Evolutionary conservation across 2,888 invertebrate genomes (phyloP), one percentile per base, ranked within the genome.

Genomic region (Cephonodes hylas): DNA sequence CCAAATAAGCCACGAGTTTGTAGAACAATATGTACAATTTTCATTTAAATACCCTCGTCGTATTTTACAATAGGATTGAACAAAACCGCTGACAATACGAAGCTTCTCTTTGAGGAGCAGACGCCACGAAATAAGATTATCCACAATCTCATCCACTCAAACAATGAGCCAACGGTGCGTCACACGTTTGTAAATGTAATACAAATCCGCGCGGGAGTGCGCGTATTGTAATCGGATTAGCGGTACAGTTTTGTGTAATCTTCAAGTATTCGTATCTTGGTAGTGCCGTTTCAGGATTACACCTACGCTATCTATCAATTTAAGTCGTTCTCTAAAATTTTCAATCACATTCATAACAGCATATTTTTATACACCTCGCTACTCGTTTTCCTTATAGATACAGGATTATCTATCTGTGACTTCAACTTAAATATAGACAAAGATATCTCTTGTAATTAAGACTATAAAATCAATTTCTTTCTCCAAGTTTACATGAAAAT

Each of bases 61-160:
- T 38, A 13, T 10, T 46, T 53, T 10, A 53, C 18, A 53, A 31
- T 53, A 7, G 18, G 27, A 31, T 53, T 18, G 3, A 38, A 13
- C 34, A 18, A 27, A 53, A 27, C 27, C 15, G 53, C 18, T 27
- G 18, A 31, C 18, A 53, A 53, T 18, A 4, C 48, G 10, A 31
- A 53, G 4, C 53, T 8, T 18, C 31, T 27, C 15, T 25, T 6
- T 15, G n/a, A n/a, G n/a, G n/a, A n/a, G 31, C 31, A 53, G 10
- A 31, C 53, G 31, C 31, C 18, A 53, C 18, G 10, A 15, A 53
- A 53, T 18, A 10, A 53, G 27, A 53, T 53, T 53, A 53, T 53
- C 53, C 53, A 53, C 8, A 53, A 53, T 53, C 53, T 31, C 53
- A 48, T 48, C n/a, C 23, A 18, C 31, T 53, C 18, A 53, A 31